These are phyloP conservation scores for Chlorodrepanis virens DNA, from an alignment of 2,113 vertebrate species.

Conservation along the genomic window DNA sequence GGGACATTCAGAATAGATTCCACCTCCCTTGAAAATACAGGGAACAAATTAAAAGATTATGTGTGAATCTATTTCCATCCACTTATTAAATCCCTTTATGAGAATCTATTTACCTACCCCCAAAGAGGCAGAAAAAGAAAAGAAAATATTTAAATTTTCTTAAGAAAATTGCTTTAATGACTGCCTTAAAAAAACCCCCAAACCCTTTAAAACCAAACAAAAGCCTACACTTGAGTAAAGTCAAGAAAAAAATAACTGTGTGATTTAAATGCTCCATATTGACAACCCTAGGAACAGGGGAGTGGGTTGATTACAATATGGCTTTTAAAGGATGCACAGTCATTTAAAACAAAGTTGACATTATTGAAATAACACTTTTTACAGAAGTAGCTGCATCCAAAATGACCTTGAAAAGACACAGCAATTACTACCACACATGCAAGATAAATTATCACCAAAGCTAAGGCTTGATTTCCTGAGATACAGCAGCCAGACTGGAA, in stretches of 20 bases:
- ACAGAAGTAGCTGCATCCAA: not conserved
- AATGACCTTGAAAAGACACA: constrained; percentile 6
- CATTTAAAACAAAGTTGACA: constrained; percentile 17
- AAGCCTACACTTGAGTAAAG: not conserved
- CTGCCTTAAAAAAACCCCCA: not conserved
- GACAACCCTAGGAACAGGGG: not conserved
- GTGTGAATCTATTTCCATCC: not conserved
- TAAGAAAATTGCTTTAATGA: not conserved
- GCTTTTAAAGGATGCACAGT: constrained; percentile 22
- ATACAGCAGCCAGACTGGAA: not conserved
- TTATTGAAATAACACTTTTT: constrained; percentile 28
- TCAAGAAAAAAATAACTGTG: not conserved
- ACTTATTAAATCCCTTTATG: not conserved
- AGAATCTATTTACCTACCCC: not conserved
- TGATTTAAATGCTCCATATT: constrained; percentile 9
- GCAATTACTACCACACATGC: not conserved
- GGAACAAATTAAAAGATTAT: not conserved
- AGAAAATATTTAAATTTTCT: not conserved
- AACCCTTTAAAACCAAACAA: not conserved
- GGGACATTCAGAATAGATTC: not conserved
- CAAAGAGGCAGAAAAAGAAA: not conserved
- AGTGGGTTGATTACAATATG: constrained; percentile 46
- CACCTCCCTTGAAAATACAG: not conserved
- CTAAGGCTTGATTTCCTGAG: not conserved
- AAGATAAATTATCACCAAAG: not conserved